A percentile compares a stretch with the other conserved stretches of the same genome.
phyloP scores from a whole-genome alignment of 30 jellyfish, hydroid and myxozoan species.

The Turritopsis rubra region DNA sequence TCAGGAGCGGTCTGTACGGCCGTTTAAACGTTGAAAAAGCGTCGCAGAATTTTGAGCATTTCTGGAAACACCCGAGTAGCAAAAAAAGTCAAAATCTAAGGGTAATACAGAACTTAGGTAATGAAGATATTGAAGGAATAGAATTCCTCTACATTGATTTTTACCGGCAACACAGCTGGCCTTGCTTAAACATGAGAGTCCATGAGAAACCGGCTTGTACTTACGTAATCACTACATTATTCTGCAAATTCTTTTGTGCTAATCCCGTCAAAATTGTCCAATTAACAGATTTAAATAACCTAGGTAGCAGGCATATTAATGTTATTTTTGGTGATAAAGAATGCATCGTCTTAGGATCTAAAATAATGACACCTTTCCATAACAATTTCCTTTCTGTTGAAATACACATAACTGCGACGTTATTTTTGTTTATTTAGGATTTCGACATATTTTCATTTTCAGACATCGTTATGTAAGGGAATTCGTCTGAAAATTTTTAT shows the following conservation, averaged over 20 bases:
- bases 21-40: too few relatives aligned
- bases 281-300: background rate
- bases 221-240: background rate
- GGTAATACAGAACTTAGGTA: too few relatives aligned
- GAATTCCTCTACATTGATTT: too few relatives aligned
- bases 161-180: too few relatives aligned
- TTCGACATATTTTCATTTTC: background rate
- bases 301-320: background rate
- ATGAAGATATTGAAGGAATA: too few relatives aligned
- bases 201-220: too few relatives aligned
- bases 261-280: background rate
- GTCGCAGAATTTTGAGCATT: too few relatives aligned
- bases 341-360: background rate
- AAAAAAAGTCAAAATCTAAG: too few relatives aligned
- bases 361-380: background rate
- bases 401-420: background rate
- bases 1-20: too few relatives aligned
- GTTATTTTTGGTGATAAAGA: background rate
- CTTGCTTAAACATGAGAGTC: too few relatives aligned
- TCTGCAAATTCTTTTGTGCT: background rate
- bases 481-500: background rate
- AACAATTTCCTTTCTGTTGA: background rate
- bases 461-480: background rate
- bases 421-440: background rate
- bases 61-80: too few relatives aligned